phyloP scores from a whole-genome alignment of 2,797 vertebrate species.

The Heteromormyrus szaboi region DNA sequence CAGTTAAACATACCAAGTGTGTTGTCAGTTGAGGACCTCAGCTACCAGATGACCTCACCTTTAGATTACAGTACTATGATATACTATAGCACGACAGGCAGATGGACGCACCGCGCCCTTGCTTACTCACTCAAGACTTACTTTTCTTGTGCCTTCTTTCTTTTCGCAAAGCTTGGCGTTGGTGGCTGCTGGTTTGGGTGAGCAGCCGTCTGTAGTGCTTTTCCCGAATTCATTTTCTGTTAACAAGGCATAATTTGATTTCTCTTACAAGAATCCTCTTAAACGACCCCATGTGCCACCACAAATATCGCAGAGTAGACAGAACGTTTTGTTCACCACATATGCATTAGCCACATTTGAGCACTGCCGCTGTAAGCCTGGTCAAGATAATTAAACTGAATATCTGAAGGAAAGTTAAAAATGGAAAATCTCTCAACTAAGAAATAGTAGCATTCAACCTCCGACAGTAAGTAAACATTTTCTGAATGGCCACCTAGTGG shows the following conservation, averaged over 20 bases:
- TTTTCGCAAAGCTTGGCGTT: conserved; percentile 35
- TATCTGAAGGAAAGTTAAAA: not conserved
- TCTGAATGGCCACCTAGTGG: not conserved
- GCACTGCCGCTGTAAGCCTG: not conserved
- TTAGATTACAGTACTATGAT: not conserved
- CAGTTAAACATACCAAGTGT: not conserved
- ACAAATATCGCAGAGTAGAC: not conserved
- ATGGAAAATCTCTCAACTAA: not conserved
- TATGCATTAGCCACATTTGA: not conserved
- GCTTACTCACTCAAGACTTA: conserved; percentile 14
- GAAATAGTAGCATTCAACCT: not conserved
- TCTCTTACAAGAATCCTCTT: not conserved
- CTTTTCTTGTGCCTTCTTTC: conserved; percentile 37
- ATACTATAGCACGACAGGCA: not conserved
- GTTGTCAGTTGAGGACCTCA: not conserved
- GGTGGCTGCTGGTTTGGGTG: conserved; percentile 31
- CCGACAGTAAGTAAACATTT: not conserved
- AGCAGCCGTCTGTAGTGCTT: conserved; percentile 23
- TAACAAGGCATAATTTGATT: not conserved
- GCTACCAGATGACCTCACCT: not conserved
- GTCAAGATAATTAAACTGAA: not conserved
- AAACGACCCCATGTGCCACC: not conserved
- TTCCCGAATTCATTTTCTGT: conserved; percentile 16
- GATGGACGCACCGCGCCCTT: not conserved
- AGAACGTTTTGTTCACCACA: not conserved